These are phyloP conservation scores for Cryptocephalus primarius DNA, from an alignment of 2,888 invertebrate genomes.

Conservation along the genomic window DNA sequence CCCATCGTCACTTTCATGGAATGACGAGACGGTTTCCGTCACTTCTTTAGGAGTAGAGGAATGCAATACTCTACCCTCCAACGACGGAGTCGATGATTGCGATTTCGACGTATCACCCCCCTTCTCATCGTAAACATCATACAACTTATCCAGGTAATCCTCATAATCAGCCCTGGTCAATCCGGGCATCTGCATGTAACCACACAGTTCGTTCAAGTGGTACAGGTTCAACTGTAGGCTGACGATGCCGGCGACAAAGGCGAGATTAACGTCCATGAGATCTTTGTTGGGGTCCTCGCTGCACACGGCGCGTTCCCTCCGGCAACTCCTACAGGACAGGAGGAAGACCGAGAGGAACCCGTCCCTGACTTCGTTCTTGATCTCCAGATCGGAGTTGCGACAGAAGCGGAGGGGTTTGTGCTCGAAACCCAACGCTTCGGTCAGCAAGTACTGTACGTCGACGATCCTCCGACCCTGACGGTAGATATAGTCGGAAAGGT, in stretches of 20 bases:
- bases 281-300: conserved; percentile 19
- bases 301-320: conserved; percentile 15
- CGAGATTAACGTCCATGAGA: conserved; percentile 18
- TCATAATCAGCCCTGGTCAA: conserved; percentile 15
- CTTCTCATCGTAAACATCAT: conserved; percentile 16
- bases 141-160: conserved; percentile 15
- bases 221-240: conserved; percentile 18
- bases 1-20: conserved; percentile 3
- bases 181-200: conserved; percentile 16
- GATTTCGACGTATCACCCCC: conserved; percentile 1
- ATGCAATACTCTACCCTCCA: not conserved
- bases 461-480: conserved; percentile 20
- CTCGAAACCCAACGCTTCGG: conserved; percentile 15
- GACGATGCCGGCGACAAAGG: conserved; percentile 18
- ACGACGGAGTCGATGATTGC: too few species aligned
- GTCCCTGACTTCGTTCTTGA: conserved; percentile 19
- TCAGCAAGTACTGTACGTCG: conserved; percentile 18
- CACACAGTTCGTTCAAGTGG: conserved; percentile 19
- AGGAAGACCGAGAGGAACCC: conserved; percentile 18
- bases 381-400: conserved; percentile 12
- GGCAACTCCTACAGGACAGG: conserved; percentile 14
- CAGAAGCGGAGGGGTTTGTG: conserved; percentile 16
- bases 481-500: conserved; percentile 15
- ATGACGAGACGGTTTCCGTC: too few species aligned
- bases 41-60: conserved; percentile 1